Conservation (phyloP, 37 sponge, comb jelly and placozoan species). For the Diacarnus erythraeanus region DNA sequence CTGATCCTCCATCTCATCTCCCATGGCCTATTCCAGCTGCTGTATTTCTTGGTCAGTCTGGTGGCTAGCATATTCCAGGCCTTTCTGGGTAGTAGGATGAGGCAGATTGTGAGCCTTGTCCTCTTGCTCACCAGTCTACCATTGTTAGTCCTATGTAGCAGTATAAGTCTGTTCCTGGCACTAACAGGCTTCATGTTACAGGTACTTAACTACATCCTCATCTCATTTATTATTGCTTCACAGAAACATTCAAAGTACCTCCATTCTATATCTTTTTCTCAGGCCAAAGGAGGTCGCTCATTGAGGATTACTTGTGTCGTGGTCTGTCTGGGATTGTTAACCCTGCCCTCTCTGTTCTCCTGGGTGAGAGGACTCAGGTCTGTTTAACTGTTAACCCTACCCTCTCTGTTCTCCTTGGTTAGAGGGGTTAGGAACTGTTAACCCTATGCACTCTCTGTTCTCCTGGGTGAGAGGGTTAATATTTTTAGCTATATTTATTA, state of each 20-base stretch:
- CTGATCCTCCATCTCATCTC: slow-evolving; percentile 29
- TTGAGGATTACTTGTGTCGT: neutral
- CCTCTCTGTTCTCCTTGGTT: slow-evolving; percentile 27
- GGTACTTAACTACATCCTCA: neutral
- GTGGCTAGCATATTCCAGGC: neutral
- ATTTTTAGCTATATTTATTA: too few species aligned
- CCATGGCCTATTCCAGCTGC: neutral
- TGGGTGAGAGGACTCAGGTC: slow-evolving; percentile 36
- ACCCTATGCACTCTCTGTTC: too few species aligned
- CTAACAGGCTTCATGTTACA: neutral
- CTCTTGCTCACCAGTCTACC: too few species aligned
- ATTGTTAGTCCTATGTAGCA: slow-evolving; percentile 2
- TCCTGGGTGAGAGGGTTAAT: neutral
- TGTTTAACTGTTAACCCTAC: slow-evolving; percentile 12
- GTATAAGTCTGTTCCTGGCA: slow-evolving; percentile 14
- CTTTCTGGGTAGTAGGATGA: neutral
- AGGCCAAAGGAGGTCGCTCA: neutral
- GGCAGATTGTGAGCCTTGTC: too few species aligned
- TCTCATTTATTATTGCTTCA: too few species aligned
- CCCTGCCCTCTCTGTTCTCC: slow-evolving; percentile 20
- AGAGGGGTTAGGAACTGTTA: slow-evolving; percentile 27
- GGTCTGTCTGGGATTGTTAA: slow-evolving; percentile 14
- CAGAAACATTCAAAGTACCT: too few species aligned
- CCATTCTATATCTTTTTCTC: too few species aligned
- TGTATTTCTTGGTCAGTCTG: neutral